Conservation (phyloP, 2,113 vertebrate species). For the Crotalus tigris region DNA sequence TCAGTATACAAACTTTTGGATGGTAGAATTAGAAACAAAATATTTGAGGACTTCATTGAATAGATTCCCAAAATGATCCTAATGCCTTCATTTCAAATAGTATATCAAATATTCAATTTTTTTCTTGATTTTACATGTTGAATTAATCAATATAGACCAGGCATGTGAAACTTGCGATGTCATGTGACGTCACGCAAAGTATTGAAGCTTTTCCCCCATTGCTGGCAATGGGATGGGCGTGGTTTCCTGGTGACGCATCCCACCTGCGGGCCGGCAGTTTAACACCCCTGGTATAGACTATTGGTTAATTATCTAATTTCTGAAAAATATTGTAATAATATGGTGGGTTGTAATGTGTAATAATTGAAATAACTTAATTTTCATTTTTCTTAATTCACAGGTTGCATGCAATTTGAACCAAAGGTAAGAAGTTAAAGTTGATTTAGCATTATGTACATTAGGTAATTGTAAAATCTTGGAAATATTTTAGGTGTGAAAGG, state of each 20-base stretch:
- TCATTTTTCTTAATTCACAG: conserved; percentile 58
- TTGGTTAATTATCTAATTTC: background rate
- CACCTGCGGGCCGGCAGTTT: no score
- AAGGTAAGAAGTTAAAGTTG: conserved; percentile 51
- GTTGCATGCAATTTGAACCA: conserved; percentile 70
- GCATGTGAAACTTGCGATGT: no score
- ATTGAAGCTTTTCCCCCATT: no score
- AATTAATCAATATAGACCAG: background rate
- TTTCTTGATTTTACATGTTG: background rate
- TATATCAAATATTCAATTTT: background rate
- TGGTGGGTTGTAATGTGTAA: background rate
- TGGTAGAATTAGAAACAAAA: background rate
- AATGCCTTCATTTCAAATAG: background rate
- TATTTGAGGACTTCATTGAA: no score
- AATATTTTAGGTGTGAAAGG: background rate
- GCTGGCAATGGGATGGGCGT: no score
- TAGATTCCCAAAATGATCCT: background rate
- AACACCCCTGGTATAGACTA: no score
- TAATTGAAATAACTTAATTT: conserved; percentile 34
- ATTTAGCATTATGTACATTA: background rate
- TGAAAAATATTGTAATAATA: conserved; percentile 20
- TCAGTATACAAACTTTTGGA: background rate
- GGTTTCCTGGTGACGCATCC: no score
- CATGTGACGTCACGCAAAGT: no score
- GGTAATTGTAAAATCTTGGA: background rate